Base-by-base conservation (phyloP, 2,113 vertebrate genomes). In the Craseonycteris thonglongyai region DNA sequence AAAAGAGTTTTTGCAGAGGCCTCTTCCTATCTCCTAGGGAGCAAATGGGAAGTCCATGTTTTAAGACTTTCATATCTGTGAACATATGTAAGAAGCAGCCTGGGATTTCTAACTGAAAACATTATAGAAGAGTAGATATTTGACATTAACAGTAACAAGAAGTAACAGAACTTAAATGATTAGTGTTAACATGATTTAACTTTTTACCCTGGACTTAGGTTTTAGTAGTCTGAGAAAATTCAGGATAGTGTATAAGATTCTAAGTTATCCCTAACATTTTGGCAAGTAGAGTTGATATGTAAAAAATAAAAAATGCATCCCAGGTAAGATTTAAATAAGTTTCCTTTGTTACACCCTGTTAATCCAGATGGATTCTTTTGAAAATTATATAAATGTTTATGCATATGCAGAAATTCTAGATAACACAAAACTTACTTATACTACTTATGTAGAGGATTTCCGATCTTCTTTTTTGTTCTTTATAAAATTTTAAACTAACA, bases 381-480 rank as follows among this genome's bases (percentile, higher is more conserved):
- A 96, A 93, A 74, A 66, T 59, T 81, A 96, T 83, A 33, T 79
- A 89, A 59, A 79, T 40, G 45, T 33, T 66, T 82, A 58, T 42
- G 49, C 42, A 40, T 40, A 49, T 40, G 12, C 72, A 91, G 59
- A 93, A 93, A 95, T 45, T 90, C 66, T 83, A 26, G 58, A 74
- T n/a, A 95, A 79, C 38, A 84, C 51, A 88, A 79, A 95, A 91
- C 13, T 71, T 82, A 86, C 49, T 89, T 96, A 87, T 26, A 63
- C 10, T 94, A 71, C 16, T 90, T 87, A 42, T 78, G 40, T 69
- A 91, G n/a, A 87, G 3, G 7, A 75, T 81, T 68, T 84, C 24
- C 38, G 95, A 87, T 97, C 45, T 91, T 86, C 72, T 65, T 92
- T 86, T 58, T 82, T 24, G 92, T 30, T 59, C 6, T 69, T 6